phyloP scores from a whole-genome alignment of 2,113 vertebrate species.

The Platysteira castanea region DNA sequence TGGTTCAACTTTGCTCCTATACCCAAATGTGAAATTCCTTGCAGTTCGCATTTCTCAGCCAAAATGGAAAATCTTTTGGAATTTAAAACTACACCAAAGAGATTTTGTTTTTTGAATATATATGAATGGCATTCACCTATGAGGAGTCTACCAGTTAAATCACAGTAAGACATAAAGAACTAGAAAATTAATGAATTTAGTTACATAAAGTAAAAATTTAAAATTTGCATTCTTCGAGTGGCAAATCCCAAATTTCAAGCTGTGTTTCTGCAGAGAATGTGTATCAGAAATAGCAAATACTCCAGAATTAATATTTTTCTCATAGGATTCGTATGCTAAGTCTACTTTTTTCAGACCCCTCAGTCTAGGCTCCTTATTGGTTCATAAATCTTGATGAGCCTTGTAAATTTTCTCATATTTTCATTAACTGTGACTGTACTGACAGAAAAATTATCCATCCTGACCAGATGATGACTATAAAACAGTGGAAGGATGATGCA shows the following conservation, averaged over 20 bases:
- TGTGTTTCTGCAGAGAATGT: background rate
- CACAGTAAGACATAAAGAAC: background rate
- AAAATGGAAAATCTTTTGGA: background rate
- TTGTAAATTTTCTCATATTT: slow-evolving; percentile 28
- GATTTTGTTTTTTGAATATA: background rate
- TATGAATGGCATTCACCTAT: background rate
- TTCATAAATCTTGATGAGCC: slow-evolving; percentile 17
- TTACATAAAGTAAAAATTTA: background rate
- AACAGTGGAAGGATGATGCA: background rate
- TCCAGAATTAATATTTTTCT: background rate
- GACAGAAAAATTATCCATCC: background rate
- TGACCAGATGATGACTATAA: background rate
- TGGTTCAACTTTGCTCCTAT: background rate
- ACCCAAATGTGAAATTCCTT: background rate
- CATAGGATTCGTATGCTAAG: background rate
- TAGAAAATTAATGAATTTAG: background rate
- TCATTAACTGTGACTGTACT: background rate
- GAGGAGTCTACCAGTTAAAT: background rate
- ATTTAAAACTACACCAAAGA: background rate
- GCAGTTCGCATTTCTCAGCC: background rate
- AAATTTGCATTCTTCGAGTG: background rate
- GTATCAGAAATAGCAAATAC: background rate
- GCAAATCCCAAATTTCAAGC: background rate
- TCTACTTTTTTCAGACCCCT: background rate
- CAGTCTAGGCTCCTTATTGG: background rate